A percentile compares a stretch with the other conserved stretches of the same genome.
These are phyloP conservation scores for Apis mellifera DNA, from an alignment of 1,140 invertebrate species.

Conservation along the genomic window Amel_HAv3.1 CM009936.2:1863501-1864000, in stretches of 20 bases:
- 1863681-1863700: conserved; percentile 90
- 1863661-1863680: conserved; percentile 83
- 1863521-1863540: conserved; percentile 5
- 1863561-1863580: conserved; percentile 22
- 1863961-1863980: conserved; percentile 77
- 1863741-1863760: conserved; percentile 74
- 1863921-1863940: conserved; percentile 75
- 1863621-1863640: conserved; percentile 43
- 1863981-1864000: conserved; percentile 71
- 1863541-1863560: conserved; percentile 49
- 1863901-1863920: conserved; percentile 75
- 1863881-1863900: conserved; percentile 68
- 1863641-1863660: conserved; percentile 73
- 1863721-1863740: conserved; percentile 77
- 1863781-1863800: conserved; percentile 57
- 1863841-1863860: conserved; percentile 59
- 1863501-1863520: not conserved
- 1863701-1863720: conserved; percentile 86
- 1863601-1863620: conserved; percentile 30
- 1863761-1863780: conserved; percentile 80
- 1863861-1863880: conserved; percentile 70
- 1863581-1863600: conserved; percentile 17
- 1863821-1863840: conserved; percentile 58
- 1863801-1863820: conserved; percentile 53
- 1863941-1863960: conserved; percentile 77